Conservation (phyloP, 2,888 invertebrate genomes). For the Girardia tigrina region DNA sequence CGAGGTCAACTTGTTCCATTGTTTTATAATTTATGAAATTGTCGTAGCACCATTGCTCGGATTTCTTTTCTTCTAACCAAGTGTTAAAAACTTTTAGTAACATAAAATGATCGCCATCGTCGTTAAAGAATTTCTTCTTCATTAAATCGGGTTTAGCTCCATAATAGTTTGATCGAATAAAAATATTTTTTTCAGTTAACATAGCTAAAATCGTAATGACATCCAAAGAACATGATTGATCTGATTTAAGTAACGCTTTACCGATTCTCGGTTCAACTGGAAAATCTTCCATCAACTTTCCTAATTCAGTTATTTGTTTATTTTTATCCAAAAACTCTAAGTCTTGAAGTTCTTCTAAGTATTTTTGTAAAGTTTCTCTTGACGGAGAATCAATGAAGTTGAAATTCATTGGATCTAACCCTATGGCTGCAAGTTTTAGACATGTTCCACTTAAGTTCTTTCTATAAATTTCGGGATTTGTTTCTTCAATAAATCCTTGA, state of each 20-base stretch:
- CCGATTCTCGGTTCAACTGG: conserved; percentile 39
- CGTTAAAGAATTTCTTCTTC: neutral
- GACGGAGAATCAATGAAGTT: conserved; percentile 29
- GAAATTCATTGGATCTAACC: conserved; percentile 40
- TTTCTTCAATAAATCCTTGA: conserved; percentile 41
- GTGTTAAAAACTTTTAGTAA: neutral
- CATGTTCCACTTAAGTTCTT: conserved; percentile 43
- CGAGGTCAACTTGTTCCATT: neutral
- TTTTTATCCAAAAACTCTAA: conserved; percentile 24
- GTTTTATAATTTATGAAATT: neutral
- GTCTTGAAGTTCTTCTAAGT: neutral
- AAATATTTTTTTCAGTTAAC: neutral
- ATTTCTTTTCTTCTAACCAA: neutral
- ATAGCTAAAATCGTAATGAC: neutral
- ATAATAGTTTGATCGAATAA: neutral
- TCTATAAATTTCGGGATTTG: conserved; percentile 47
- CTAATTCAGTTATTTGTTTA: conserved; percentile 37
- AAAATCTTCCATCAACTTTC: conserved; percentile 38
- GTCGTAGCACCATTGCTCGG: neutral
- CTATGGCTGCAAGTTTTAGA: conserved; percentile 44
- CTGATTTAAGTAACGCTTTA: conserved; percentile 34
- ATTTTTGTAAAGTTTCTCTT: neutral
- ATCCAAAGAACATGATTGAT: conserved; percentile 49
- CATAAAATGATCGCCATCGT: neutral
- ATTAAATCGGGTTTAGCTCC: neutral